phyloP scores from a whole-genome alignment of 2,888 invertebrate genomes.

The Onchidella celtica region DNA sequence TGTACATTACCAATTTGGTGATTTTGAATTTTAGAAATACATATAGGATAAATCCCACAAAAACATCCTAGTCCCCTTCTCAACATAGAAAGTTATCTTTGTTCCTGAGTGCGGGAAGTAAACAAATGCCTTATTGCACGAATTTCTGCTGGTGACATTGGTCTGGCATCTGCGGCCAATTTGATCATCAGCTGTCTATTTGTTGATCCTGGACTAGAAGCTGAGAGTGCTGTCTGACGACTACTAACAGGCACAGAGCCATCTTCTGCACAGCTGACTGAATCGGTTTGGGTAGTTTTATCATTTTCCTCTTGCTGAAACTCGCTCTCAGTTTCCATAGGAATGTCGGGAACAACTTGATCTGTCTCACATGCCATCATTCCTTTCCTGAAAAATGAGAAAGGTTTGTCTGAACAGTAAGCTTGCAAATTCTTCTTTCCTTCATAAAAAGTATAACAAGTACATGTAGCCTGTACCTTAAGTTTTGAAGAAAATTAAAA shows the following conservation, averaged over 20 bases:
- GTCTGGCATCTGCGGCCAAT: conserved; percentile 69
- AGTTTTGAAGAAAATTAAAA: no score
- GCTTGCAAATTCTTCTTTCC: no score
- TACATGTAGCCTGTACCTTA: no score
- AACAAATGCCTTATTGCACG: conserved; percentile 64
- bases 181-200: conserved; percentile 50
- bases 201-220: background rate
- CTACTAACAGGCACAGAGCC: background rate
- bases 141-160: conserved; percentile 69
- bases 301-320: conserved; percentile 29
- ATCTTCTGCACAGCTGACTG: background rate
- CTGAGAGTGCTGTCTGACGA: background rate
- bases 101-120: background rate
- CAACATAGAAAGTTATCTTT: no score
- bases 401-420: no score
- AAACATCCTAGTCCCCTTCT: no score
- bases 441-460: no score
- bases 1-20: no score
- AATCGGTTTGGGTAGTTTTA: conserved; percentile 28
- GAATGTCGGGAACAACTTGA: conserved; percentile 44
- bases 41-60: no score
- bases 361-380: conserved; percentile 50
- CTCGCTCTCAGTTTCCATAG: conserved; percentile 8
- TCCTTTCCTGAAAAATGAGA: conserved; percentile 42
- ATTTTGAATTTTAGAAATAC: no score